Evolutionary conservation across 2,797 vertebrate genomes (phyloP).

Genomic region (Chelmon rostratus): DNA sequence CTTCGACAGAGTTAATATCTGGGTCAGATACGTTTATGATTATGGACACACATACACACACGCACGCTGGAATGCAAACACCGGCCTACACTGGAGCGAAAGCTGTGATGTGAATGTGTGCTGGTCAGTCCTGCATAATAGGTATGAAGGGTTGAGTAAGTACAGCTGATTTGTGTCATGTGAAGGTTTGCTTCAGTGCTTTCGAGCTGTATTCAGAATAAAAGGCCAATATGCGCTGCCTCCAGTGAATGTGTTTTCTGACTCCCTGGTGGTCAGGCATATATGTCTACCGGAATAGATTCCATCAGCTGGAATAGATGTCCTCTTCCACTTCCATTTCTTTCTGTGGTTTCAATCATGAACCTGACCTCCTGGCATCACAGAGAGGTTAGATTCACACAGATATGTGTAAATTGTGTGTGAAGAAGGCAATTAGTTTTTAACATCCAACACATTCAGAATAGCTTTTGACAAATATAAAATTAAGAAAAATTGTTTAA

Average conservation of each 20-base stretch:
- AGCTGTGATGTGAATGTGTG: conserved; percentile 2
- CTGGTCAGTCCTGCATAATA: conserved; percentile 38
- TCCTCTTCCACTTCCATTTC: neutral
- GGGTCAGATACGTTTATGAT: conserved; percentile 69
- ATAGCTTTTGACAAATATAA: neutral
- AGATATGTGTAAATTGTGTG: neutral
- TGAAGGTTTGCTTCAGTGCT: conserved; percentile 62
- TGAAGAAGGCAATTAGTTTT: neutral
- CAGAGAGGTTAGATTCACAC: neutral
- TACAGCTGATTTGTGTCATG: conserved; percentile 62
- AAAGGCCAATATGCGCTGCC: conserved; percentile 36
- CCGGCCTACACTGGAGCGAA: neutral
- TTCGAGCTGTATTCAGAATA: conserved; percentile 46
- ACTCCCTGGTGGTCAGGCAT: conserved; percentile 18
- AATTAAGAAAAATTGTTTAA: neutral
- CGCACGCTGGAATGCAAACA: conserved; percentile 17
- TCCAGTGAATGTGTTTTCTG: conserved; percentile 40
- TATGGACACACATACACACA: conserved; percentile 14
- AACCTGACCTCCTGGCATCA: neutral
- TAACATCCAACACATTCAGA: neutral
- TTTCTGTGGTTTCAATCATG: conserved; percentile 6
- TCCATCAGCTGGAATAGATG: conserved; percentile 15
- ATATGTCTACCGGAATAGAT: conserved; percentile 38
- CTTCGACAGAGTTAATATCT: conserved; percentile 63
- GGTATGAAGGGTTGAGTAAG: conserved; percentile 42